Percentiles rank a stretch among this genome's conserved stretches.
Evolutionary conservation across 2,113 vertebrate genomes (phyloP).

Genomic region (Lycaon pictus): DNA sequence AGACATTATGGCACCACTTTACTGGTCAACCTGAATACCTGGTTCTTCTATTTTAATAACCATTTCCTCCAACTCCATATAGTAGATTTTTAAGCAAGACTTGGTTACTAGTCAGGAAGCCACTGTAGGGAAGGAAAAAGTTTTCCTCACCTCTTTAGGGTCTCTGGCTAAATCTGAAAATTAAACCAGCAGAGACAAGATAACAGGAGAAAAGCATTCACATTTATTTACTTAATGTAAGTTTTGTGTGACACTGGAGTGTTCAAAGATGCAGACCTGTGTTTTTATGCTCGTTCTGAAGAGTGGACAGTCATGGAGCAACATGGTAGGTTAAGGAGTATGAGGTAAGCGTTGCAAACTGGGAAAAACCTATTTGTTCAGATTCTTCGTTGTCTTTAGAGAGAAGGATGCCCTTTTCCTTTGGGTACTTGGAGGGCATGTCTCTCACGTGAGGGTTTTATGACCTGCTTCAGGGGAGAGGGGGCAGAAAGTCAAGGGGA

Average conservation of each 20-base stretch:
- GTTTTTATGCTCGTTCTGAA: background rate
- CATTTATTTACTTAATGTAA: background rate
- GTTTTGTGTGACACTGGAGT: background rate
- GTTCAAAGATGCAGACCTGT: background rate
- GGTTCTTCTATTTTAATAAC: background rate
- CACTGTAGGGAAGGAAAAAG: background rate
- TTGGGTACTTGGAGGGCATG: background rate
- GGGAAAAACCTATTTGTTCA: background rate
- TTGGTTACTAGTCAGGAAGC: background rate
- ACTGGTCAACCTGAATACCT: background rate
- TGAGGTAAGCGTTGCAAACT: too few relatives aligned
- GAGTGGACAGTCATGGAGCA: background rate
- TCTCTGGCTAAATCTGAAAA: background rate
- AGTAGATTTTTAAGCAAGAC: background rate
- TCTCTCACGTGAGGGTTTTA: background rate
- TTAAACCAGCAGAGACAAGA: background rate
- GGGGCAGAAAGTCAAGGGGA: background rate
- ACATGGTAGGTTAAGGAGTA: background rate
- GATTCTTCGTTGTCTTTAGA: background rate
- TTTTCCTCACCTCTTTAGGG: background rate
- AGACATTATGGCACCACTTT: background rate
- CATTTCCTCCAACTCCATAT: background rate
- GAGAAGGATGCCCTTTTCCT: background rate
- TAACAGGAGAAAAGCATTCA: background rate
- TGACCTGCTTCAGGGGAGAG: background rate